These are phyloP conservation scores for Sorex fumeus DNA, from an alignment of 2,113 vertebrate genomes.

Conservation along the genomic window DNA sequence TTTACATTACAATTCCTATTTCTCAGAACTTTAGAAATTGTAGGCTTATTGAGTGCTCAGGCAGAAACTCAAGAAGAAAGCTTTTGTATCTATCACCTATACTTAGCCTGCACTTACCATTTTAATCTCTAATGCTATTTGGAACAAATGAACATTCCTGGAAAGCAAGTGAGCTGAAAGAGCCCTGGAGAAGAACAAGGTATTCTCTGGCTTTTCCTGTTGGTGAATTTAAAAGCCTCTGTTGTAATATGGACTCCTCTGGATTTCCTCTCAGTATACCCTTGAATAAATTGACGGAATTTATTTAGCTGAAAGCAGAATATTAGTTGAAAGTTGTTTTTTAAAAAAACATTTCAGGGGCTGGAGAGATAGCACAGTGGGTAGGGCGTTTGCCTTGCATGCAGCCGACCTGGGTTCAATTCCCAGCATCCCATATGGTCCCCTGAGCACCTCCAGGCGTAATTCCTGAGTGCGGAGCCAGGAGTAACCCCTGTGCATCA, in stretches of 20 bases:
- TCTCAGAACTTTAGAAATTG: slow-evolving; percentile 62
- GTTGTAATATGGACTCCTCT: neutral
- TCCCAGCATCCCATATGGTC: too few species aligned
- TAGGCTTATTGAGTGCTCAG: slow-evolving; percentile 36
- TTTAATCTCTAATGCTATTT: slow-evolving; percentile 63
- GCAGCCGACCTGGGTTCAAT: too few species aligned
- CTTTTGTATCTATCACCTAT: slow-evolving; percentile 64
- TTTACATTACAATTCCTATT: slow-evolving; percentile 50
- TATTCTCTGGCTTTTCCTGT: slow-evolving; percentile 17
- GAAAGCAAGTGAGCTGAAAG: slow-evolving; percentile 60
- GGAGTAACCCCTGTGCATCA: too few species aligned
- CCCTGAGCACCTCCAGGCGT: too few species aligned
- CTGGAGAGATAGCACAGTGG: too few species aligned
- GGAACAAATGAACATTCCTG: slow-evolving; percentile 69
- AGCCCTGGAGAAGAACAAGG: slow-evolving; percentile 20
- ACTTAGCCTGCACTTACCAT: slow-evolving; percentile 19
- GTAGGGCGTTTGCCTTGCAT: too few species aligned
- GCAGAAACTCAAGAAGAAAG: slow-evolving; percentile 52
- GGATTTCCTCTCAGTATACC: slow-evolving; percentile 40
- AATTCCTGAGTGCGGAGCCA: too few species aligned
- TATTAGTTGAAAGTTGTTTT: slow-evolving; percentile 35
- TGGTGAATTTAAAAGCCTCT: neutral
- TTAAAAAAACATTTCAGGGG: too few species aligned
- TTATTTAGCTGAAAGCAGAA: slow-evolving; percentile 15
- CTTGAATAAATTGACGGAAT: slow-evolving; percentile 49